phyloP scores from a whole-genome alignment of 1,140 invertebrate species.

The Zophobas atratus region DNA sequence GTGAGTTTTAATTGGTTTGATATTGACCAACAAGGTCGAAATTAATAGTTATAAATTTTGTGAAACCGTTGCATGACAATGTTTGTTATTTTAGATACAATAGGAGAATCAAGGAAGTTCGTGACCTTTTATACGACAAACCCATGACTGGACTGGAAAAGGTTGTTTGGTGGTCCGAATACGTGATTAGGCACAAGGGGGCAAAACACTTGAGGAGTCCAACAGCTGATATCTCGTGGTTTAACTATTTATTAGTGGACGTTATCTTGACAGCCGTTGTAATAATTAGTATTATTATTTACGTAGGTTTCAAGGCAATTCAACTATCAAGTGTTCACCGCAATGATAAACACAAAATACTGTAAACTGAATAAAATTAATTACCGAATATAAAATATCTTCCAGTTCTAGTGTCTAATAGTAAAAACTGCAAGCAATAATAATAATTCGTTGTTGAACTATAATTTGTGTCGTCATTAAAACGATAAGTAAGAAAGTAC shows the following conservation, averaged over 20 bases:
- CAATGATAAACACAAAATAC: too few relatives aligned
- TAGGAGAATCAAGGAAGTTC: slow-evolving; percentile 29
- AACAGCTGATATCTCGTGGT: slow-evolving; percentile 70
- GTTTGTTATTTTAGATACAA: slow-evolving; percentile 64
- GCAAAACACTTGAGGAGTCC: slow-evolving; percentile 43
- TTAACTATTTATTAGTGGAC: slow-evolving; percentile 74
- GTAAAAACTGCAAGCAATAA: too few relatives aligned
- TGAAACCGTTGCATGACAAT: slow-evolving; percentile 68
- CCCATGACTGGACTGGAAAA: slow-evolving; percentile 56
- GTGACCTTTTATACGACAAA: slow-evolving; percentile 44
- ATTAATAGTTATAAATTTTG: not conserved
- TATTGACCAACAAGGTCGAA: not conserved
- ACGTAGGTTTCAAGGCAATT: not conserved
- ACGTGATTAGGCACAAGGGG: slow-evolving; percentile 64
- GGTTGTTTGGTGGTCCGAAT: slow-evolving; percentile 66
- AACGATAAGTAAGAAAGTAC: too few relatives aligned
- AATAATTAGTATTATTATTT: not conserved
- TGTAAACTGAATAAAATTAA: too few relatives aligned
- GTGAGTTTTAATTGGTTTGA: slow-evolving; percentile 38
- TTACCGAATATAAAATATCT: too few relatives aligned
- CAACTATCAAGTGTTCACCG: too few relatives aligned
- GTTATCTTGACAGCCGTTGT: slow-evolving; percentile 63
- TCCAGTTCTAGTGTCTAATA: too few relatives aligned
- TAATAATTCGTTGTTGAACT: too few relatives aligned
- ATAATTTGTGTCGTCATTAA: too few relatives aligned